A percentile compares a stretch with the other conserved stretches of the same genome.
These are phyloP conservation scores for Tauraco hartlaubi DNA, from an alignment of 2,797 vertebrate genomes.

Conservation along the genomic window DNA sequence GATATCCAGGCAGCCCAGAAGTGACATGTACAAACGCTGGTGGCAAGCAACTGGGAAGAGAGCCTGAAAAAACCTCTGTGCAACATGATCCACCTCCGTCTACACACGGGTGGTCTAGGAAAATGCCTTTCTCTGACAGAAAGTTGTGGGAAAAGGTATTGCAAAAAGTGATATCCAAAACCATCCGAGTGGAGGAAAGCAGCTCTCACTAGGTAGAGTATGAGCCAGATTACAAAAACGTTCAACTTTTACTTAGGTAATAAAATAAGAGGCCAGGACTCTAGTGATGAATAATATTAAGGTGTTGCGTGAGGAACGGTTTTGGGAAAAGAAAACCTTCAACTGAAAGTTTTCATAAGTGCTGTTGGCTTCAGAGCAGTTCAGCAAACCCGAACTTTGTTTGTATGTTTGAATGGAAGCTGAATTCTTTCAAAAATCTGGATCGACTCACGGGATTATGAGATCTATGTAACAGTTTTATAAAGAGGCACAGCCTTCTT, in stretches of 20 bases:
- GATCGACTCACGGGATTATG: neutral
- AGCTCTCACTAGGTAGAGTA: neutral
- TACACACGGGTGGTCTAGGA: neutral
- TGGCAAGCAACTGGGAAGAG: neutral
- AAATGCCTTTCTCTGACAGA: neutral
- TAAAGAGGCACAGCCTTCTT: neutral
- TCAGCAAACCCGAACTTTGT: neutral
- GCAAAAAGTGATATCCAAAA: neutral
- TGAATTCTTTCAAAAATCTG: neutral
- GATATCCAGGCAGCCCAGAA: neutral
- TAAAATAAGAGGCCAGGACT: neutral
- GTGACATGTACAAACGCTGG: neutral
- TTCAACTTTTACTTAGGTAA: neutral
- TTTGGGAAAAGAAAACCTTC: neutral
- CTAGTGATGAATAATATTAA: neutral
- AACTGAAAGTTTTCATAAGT: neutral
- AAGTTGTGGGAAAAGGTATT: neutral
- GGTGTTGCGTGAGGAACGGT: neutral
- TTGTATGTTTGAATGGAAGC: neutral
- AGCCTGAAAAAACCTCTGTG: neutral
- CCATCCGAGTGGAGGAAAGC: neutral
- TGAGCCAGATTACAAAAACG: neutral
- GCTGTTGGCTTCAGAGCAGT: neutral
- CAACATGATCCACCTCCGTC: neutral
- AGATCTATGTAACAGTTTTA: neutral